These are phyloP conservation scores for Sympetrum striolatum DNA, from an alignment of 2,888 invertebrate genomes.

Conservation along the genomic window DNA sequence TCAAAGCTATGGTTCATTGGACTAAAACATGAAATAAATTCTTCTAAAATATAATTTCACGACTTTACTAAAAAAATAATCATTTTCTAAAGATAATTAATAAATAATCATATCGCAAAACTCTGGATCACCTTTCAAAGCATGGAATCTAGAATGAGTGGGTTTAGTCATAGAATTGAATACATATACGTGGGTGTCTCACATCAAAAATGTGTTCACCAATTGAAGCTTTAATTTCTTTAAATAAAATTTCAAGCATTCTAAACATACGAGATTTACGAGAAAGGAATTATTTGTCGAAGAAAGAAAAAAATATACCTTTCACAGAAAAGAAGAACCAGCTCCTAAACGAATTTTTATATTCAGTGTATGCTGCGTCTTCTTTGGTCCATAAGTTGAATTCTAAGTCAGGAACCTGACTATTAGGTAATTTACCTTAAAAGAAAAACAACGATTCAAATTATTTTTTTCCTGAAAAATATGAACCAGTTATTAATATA, in stretches of 20 bases:
- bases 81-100: too few species aligned
- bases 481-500: background rate
- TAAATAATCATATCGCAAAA: too few species aligned
- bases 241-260: background rate
- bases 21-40: too few species aligned
- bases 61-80: too few species aligned
- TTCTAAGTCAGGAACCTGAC: conserved; percentile 72
- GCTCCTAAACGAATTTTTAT: conserved; percentile 87
- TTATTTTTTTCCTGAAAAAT: background rate
- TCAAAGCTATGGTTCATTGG: too few species aligned
- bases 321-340: conserved; percentile 92
- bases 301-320: conserved; percentile 51
- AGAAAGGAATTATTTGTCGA: background rate
- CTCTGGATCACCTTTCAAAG: too few species aligned
- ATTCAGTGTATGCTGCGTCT: conserved; percentile 86
- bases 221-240: background rate
- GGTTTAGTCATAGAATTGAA: too few species aligned
- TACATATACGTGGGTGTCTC: too few species aligned
- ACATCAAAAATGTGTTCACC: background rate
- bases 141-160: too few species aligned
- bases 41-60: too few species aligned
- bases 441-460: background rate
- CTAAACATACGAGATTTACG: background rate
- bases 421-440: background rate
- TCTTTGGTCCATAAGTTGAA: conserved; percentile 91